phyloP scores from a whole-genome alignment of 2,113 vertebrate genomes.

The Mormyrus lacerda region DNA sequence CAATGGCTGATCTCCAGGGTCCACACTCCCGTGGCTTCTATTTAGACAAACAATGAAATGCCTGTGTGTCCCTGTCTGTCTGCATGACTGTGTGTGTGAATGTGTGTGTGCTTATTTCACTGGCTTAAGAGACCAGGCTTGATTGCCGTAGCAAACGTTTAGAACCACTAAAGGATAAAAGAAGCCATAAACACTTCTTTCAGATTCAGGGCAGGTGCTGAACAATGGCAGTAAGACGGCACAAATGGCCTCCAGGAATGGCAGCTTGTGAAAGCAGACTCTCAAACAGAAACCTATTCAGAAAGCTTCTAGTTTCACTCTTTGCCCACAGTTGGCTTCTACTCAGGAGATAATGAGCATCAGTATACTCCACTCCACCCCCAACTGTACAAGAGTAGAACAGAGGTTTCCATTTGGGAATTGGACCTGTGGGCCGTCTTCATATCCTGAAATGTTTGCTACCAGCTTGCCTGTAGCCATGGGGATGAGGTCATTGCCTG shows the following conservation, averaged over 20 bases:
- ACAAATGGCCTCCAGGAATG: neutral
- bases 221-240: neutral
- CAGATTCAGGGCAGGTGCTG: neutral
- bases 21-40: neutral
- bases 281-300: neutral
- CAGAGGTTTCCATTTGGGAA: neutral
- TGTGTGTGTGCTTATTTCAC: neutral
- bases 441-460: neutral
- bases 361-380: neutral
- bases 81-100: neutral
- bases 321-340: neutral
- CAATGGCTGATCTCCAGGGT: neutral
- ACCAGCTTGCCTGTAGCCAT: neutral
- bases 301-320: neutral
- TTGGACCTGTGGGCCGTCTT: neutral
- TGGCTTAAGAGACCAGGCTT: neutral
- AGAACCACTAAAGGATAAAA: neutral
- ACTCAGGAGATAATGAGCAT: neutral
- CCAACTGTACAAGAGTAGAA: neutral
- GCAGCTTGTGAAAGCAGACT: neutral
- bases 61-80: neutral
- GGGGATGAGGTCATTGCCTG: neutral
- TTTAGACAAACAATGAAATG: neutral
- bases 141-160: neutral
- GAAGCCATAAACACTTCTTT: neutral